Percentiles rank a stretch among this genome's conserved stretches.
These are phyloP conservation scores for Dolichallabes microphthalmus DNA, from an alignment of 2,113 vertebrate genomes.

Conservation along the genomic window DNA sequence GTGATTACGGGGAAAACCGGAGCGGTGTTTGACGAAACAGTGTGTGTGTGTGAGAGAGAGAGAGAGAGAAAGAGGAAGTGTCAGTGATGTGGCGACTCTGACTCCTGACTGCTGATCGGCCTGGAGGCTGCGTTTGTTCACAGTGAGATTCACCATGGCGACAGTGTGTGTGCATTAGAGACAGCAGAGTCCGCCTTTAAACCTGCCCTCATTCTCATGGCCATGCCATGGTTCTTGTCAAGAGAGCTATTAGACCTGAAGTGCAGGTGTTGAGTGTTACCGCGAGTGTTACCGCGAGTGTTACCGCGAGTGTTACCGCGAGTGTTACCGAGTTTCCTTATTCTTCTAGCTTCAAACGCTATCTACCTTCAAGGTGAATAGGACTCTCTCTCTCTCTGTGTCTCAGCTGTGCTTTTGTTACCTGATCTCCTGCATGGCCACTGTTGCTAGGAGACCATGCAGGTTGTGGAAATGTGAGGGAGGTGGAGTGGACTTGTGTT, in stretches of 20 bases:
- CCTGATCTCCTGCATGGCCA: slow-evolving; percentile 65
- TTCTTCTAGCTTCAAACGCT: too few relatives aligned
- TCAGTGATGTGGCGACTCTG: neutral
- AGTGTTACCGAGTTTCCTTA: neutral
- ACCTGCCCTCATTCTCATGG: neutral
- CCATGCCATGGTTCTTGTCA: neutral
- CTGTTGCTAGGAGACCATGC: slow-evolving; percentile 71
- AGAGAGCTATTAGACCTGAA: neutral
- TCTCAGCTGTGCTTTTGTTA: slow-evolving; percentile 54
- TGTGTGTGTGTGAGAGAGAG: neutral
- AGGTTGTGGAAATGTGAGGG: slow-evolving; percentile 36
- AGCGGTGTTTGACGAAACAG: neutral
- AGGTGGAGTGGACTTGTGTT: slow-evolving; percentile 5
- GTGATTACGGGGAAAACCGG: neutral
- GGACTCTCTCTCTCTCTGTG: slow-evolving; percentile 11
- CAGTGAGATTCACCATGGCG: neutral
- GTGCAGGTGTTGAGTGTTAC: neutral
- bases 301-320: neutral
- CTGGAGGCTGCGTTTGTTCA: neutral
- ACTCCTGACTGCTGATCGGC: neutral
- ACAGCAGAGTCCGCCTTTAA: neutral
- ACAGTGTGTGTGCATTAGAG: neutral
- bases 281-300: neutral
- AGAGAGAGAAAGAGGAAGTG: too few relatives aligned
- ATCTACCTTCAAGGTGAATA: neutral